These are phyloP conservation scores for Hylomyscus alleni DNA, from an alignment of 2,797 vertebrate species.

Conservation along the genomic window DNA sequence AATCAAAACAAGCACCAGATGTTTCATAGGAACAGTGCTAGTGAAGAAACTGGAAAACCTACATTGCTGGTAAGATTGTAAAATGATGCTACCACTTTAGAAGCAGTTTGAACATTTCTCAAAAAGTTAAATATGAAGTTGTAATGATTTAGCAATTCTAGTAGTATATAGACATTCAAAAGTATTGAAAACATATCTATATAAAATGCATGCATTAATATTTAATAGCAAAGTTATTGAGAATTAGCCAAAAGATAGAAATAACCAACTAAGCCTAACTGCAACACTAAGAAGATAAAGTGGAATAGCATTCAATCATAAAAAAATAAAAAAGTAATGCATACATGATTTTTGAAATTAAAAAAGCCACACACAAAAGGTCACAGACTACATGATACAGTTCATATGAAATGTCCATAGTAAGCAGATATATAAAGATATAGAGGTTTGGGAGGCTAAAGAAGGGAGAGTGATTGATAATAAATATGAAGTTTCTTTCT, in stretches of 20 bases:
- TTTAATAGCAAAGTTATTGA: conserved; percentile 39
- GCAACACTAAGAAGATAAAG: neutral
- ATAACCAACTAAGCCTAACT: neutral
- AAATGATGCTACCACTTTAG: conserved; percentile 34
- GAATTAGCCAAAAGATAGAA: conserved; percentile 24
- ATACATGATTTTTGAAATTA: conserved; percentile 36
- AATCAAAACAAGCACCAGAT: conserved; percentile 41
- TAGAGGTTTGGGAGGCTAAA: conserved; percentile 2
- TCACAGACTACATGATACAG: neutral
- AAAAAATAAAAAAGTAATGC: conserved; percentile 51
- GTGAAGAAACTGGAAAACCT: conserved; percentile 12
- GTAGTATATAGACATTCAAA: neutral
- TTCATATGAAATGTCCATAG: neutral
- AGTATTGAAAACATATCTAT: neutral
- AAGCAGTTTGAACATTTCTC: conserved; percentile 29
- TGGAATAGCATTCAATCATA: conserved; percentile 22
- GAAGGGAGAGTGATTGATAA: neutral
- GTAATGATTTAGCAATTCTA: conserved; percentile 31
- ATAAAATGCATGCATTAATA: conserved; percentile 30
- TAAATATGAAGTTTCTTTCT: neutral
- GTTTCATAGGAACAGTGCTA: neutral
- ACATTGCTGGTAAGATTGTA: neutral
- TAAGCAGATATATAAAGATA: neutral
- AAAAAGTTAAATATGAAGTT: conserved; percentile 55
- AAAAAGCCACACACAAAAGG: conserved; percentile 39